Conservation (phyloP, 1,140 invertebrate species). For the Anastrepha obliqua region DNA sequence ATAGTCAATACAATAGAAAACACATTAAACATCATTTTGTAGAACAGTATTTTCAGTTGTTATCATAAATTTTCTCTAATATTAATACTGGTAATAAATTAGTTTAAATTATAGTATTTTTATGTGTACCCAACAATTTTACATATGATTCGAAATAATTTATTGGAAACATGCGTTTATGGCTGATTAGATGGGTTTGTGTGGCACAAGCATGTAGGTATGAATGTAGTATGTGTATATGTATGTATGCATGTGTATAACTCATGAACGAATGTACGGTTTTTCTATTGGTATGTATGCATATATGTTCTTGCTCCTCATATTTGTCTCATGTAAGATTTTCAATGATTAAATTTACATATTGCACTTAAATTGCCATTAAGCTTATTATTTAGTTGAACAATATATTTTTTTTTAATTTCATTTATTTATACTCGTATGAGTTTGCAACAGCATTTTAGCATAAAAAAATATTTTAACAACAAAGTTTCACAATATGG, state of each 20-base stretch:
- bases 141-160: background rate
- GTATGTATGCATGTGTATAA: too few species aligned
- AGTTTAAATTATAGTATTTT: background rate
- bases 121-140: background rate
- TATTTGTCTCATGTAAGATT: background rate
- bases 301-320: background rate
- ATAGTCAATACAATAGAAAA: constrained; percentile 29
- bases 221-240: background rate
- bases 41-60: background rate
- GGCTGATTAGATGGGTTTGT: too few species aligned
- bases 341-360: background rate
- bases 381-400: background rate
- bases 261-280: background rate
- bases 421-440: background rate
- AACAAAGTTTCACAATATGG: too few species aligned
- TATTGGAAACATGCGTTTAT: background rate
- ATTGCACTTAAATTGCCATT: constrained; percentile 16
- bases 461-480: background rate
- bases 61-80: constrained; percentile 26
- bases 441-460: background rate
- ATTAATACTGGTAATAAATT: constrained; percentile 32
- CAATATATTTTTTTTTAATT: background rate
- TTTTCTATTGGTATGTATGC: background rate
- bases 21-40: background rate
- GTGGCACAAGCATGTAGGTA: background rate